Base-by-base conservation (phyloP, 2,888 invertebrate genomes). In the Drosophila kanekoi region DNA sequence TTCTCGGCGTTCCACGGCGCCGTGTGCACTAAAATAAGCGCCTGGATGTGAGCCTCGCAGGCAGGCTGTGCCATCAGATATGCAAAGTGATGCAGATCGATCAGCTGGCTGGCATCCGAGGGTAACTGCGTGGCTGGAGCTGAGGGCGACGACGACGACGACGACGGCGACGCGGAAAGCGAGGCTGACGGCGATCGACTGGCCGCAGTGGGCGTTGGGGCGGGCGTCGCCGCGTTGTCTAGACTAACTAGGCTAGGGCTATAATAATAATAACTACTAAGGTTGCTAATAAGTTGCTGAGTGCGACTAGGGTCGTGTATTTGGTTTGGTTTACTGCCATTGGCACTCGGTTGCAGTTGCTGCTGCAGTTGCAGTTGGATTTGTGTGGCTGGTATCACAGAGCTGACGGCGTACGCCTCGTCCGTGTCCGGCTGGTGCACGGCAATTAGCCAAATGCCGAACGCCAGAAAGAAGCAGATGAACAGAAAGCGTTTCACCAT, bases 1-100 rank as follows among this genome's bases (percentile, higher is more conserved):
- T 96, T 95, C 16, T 93, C 93, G 20, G 92, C 91, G 89, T 97
- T 95, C 5, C 81, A 90, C 0, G 96, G 96, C 0, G 96, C 95
- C 0, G 96, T 96, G 81, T 96, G 94, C 3, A 96, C 93, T 32
- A 96, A 92, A 64, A 96, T 94, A 18, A 96, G 92, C 10, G 95
- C 92, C 62, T 81, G 73, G 23, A 96, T 91, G 13, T 95, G 92
- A 8, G 72, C 20, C 16, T 73, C 77, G 82, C 95, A 95, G 1
- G 93, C 93, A 20, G 93, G 92, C 58, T 95, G 94, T 72, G 94
- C 94, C 44, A 95, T 93, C 54, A 92, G 92, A 89, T 95, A 96
- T 14, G 92, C 91, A 88, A 96, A 96, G 81, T 94, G 92, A 49
- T 93, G 92, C 48, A 96, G 90, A 89, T 95, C 94, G 43, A 95